phyloP scores from a whole-genome alignment of 2,888 invertebrate genomes.

The Gymnocheta viridis region DNA sequence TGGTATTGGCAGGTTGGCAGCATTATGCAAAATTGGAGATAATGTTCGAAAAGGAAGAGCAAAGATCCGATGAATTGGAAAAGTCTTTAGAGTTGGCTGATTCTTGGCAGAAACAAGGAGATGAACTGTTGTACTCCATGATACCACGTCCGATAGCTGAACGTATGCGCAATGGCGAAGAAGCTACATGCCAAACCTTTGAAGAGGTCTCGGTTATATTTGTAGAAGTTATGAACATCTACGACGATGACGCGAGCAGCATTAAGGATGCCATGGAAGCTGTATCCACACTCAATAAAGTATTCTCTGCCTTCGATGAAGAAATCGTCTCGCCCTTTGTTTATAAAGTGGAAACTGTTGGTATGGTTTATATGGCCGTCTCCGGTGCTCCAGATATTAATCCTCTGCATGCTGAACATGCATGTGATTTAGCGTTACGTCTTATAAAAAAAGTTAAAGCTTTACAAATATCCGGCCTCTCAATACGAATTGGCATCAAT shows the following conservation, averaged over 20 bases:
- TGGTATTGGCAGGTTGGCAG: conserved; percentile 93
- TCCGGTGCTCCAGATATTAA: conserved; percentile 92
- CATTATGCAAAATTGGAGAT: conserved; percentile 91
- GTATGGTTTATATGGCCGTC: conserved; percentile 95
- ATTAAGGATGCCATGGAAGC: conserved; percentile 88
- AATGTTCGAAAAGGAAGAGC: conserved; percentile 91
- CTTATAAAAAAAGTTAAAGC: conserved; percentile 87
- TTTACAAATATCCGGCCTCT: conserved; percentile 85
- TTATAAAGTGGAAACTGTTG: conserved; percentile 97
- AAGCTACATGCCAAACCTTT: conserved; percentile 89
- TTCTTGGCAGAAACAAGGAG: conserved; percentile 92
- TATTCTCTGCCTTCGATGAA: conserved; percentile 92
- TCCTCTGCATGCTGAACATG: conserved; percentile 88
- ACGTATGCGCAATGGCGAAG: conserved; percentile 88
- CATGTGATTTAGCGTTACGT: conserved; percentile 90
- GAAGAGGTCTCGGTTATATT: conserved; percentile 82
- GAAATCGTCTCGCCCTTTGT: conserved; percentile 92
- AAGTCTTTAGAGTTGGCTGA: conserved; percentile 89
- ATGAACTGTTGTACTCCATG: conserved; percentile 95
- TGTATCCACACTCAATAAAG: conserved; percentile 92
- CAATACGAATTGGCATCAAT: conserved; percentile 87
- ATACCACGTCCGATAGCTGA: conserved; percentile 93
- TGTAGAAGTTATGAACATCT: conserved; percentile 80
- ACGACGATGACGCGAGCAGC: conserved; percentile 77
- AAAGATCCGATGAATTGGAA: conserved; percentile 89